phyloP scores from a whole-genome alignment of 2,888 invertebrate species.

The Seira ritae region DNA sequence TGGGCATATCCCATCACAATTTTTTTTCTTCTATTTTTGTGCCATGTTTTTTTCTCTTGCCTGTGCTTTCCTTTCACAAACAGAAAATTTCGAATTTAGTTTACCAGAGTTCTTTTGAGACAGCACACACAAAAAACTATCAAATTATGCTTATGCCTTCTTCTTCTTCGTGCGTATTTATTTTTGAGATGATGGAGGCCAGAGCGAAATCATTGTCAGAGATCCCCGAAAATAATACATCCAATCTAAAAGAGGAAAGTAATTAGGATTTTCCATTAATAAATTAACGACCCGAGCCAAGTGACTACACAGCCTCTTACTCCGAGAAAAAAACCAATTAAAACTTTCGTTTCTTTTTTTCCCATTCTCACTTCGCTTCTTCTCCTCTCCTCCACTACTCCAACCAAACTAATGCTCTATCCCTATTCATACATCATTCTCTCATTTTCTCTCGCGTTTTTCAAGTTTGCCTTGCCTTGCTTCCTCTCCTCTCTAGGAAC shows the following conservation, averaged over 20 bases:
- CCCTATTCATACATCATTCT: slow-evolving; percentile 12
- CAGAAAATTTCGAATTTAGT: too few relatives aligned
- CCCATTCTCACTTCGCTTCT: slow-evolving; percentile 32
- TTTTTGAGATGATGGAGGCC: too few relatives aligned
- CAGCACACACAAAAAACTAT: too few relatives aligned
- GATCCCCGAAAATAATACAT: slow-evolving; percentile 46
- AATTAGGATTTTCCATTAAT: slow-evolving; percentile 64
- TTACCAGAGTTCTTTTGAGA: too few relatives aligned
- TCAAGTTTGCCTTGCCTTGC: background rate
- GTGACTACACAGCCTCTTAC: slow-evolving; percentile 36
- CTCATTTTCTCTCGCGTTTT: slow-evolving; percentile 30
- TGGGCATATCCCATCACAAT: too few relatives aligned
- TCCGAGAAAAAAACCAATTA: slow-evolving; percentile 56
- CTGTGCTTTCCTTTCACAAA: too few relatives aligned
- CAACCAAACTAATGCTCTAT: background rate
- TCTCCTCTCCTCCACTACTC: background rate
- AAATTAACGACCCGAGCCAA: slow-evolving; percentile 59
- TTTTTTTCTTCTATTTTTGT: too few relatives aligned
- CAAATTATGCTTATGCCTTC: too few relatives aligned
- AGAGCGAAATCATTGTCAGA: slow-evolving; percentile 51
- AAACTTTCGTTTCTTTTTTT: slow-evolving; percentile 57
- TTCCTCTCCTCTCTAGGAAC: background rate
- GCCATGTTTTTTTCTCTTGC: too few relatives aligned
- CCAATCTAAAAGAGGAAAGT: slow-evolving; percentile 56
- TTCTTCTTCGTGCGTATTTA: too few relatives aligned